Conservation (phyloP, 1,140 invertebrate genomes). For the Magallana angulata region DNA sequence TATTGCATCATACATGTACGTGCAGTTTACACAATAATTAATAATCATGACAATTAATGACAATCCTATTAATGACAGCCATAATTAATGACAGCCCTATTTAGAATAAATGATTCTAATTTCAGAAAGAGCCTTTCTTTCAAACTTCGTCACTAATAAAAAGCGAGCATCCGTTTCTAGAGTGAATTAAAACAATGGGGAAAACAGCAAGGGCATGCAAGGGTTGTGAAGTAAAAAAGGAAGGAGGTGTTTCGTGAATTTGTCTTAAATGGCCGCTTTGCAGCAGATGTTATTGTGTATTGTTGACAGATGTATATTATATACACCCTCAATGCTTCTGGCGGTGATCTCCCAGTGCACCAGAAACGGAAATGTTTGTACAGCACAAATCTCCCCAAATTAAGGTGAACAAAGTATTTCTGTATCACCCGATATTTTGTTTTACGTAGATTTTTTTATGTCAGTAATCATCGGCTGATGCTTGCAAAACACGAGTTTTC, state of each 20-base stretch:
- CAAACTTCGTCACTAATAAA: too few relatives aligned
- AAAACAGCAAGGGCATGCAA: not conserved
- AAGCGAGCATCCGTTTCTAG: not conserved
- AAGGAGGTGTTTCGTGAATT: not conserved
- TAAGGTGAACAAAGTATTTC: constrained; percentile 23
- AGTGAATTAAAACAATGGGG: not conserved
- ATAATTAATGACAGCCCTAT: too few relatives aligned
- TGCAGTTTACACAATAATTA: too few relatives aligned
- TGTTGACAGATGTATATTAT: not conserved
- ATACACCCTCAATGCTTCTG: not conserved
- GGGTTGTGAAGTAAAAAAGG: not conserved
- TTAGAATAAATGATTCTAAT: too few relatives aligned
- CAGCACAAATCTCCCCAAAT: not conserved
- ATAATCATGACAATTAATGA: too few relatives aligned
- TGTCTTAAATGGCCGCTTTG: not conserved
- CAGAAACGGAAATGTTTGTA: not conserved
- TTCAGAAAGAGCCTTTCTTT: too few relatives aligned
- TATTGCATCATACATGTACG: too few relatives aligned
- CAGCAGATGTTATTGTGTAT: not conserved
- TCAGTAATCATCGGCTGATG: too few relatives aligned
- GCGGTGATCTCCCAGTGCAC: not conserved
- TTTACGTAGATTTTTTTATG: not conserved
- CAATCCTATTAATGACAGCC: too few relatives aligned
- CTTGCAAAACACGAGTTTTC: too few relatives aligned
- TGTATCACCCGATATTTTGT: not conserved